Conservation (phyloP, 2,113 vertebrate species). For the Okapia johnstoni region DNA sequence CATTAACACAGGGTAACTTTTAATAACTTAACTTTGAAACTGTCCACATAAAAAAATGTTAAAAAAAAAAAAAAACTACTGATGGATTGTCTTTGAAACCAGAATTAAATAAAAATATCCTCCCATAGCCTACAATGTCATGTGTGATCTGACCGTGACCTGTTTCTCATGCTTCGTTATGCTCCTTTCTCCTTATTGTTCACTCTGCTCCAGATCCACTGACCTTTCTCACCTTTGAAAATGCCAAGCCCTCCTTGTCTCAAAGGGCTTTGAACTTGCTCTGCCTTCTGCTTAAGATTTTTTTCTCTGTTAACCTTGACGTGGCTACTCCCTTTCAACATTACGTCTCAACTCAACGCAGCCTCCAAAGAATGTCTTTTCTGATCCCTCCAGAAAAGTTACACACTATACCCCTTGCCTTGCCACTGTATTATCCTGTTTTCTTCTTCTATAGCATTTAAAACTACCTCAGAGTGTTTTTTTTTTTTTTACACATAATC, state of each 20-base stretch:
- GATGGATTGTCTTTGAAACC: neutral
- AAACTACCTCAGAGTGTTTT: neutral
- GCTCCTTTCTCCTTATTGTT: neutral
- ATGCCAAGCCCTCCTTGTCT: neutral
- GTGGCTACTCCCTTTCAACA: neutral
- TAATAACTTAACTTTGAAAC: neutral
- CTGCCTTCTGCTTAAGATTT: neutral
- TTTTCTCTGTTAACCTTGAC: neutral
- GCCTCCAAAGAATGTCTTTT: neutral
- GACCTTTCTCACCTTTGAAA: neutral
- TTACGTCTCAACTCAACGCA: neutral
- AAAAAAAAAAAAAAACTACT: neutral
- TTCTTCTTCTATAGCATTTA: neutral
- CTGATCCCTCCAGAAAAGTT: neutral
- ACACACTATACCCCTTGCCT: rapidly evolving
- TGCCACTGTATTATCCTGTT: neutral
- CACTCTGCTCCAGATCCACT: neutral
- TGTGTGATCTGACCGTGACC: neutral
- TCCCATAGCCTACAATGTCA: neutral
- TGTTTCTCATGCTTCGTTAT: neutral
- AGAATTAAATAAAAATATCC: neutral
- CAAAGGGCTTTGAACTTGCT: neutral
- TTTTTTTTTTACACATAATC: neutral
- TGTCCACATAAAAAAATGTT: neutral
- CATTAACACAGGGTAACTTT: neutral